These are phyloP conservation scores for Agrotis ipsilon DNA, from an alignment of 2,888 invertebrate species.

Conservation along the genomic window DNA sequence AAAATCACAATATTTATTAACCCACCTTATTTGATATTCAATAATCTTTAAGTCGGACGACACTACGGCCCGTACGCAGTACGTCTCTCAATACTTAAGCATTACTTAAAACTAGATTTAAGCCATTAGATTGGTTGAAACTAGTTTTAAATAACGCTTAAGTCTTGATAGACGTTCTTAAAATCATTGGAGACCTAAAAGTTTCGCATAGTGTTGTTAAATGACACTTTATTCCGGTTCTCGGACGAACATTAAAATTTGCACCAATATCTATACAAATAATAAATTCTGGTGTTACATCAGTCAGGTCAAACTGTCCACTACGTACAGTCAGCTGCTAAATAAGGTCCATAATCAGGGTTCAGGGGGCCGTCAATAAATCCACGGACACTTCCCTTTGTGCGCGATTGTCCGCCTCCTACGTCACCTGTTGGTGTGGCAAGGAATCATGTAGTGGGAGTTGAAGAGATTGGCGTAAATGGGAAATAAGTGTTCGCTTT, in stretches of 20 bases:
- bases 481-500: neutral
- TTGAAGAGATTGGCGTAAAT: slow-evolving; percentile 21
- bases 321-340: slow-evolving; percentile 48
- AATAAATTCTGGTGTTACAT: slow-evolving; percentile 29
- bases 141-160: too few species aligned
- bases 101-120: too few species aligned
- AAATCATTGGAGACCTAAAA: too few species aligned
- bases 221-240: too few species aligned
- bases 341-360: slow-evolving; percentile 63
- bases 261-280: slow-evolving; percentile 40
- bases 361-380: slow-evolving; percentile 64
- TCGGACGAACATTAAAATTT: slow-evolving; percentile 5
- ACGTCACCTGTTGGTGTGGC: slow-evolving; percentile 57
- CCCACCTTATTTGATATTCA: too few species aligned
- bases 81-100: too few species aligned
- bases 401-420: slow-evolving; percentile 63
- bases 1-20: too few species aligned
- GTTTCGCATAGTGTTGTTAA: too few species aligned
- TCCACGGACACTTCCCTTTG: slow-evolving; percentile 63
- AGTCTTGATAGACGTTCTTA: too few species aligned
- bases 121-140: too few species aligned
- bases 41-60: too few species aligned
- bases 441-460: slow-evolving; percentile 17
- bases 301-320: slow-evolving; percentile 50
- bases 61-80: too few species aligned